Percentiles rank a stretch among this genome's conserved stretches.
Conservation (phyloP, 64 coral and sea anemone genomes). For the Stylophora pistillata region DNA sequence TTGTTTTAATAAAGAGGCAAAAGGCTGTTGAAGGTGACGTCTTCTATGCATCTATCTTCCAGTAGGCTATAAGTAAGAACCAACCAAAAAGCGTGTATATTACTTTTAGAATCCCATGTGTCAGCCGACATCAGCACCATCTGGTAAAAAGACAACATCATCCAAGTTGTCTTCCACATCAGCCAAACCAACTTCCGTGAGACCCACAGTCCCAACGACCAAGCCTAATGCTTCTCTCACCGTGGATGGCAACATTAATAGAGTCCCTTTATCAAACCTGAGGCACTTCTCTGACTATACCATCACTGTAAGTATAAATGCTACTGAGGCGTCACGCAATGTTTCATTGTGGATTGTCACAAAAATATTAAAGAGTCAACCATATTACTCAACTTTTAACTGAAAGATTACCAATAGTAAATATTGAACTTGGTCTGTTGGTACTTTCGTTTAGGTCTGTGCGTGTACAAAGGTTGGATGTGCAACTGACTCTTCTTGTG, state of each 20-base stretch:
- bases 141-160: conserved; percentile 2
- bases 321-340: too few relatives aligned
- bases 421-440: background rate
- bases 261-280: conserved; percentile 25
- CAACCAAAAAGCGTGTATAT: background rate
- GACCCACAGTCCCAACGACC: background rate
- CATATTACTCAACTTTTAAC: too few relatives aligned
- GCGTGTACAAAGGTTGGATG: conserved; percentile 68
- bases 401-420: background rate
- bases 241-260: conserved; percentile 11
- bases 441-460: conserved; percentile 57
- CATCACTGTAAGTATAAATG: conserved; percentile 27
- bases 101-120: conserved; percentile 13
- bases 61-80: too few relatives aligned
- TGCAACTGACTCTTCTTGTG: conserved; percentile 27
- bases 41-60: too few relatives aligned
- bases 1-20: too few relatives aligned
- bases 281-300: conserved; percentile 70
- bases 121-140: background rate
- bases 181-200: background rate
- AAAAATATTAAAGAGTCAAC: too few relatives aligned
- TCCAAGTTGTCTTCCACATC: background rate
- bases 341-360: too few relatives aligned
- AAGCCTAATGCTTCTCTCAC: background rate
- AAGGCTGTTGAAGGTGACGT: too few relatives aligned